Conservation (phyloP, 2,888 invertebrate species). For the Scelioninae gen. 1 region DNA sequence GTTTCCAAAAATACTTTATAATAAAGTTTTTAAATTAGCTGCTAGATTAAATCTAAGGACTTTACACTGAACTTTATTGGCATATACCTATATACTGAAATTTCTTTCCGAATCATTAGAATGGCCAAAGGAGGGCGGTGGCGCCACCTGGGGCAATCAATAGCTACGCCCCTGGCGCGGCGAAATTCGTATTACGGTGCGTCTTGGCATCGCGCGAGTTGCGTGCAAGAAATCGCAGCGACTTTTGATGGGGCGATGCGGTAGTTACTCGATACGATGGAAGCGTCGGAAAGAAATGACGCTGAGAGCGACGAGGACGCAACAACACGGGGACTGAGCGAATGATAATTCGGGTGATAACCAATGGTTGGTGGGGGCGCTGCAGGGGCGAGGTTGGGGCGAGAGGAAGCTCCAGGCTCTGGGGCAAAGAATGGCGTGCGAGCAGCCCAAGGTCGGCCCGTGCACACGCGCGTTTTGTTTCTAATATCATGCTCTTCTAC, state of each 20-base stretch:
- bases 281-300: no score
- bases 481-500: slow-evolving; percentile 72
- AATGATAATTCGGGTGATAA: slow-evolving; percentile 48
- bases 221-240: slow-evolving; percentile 42
- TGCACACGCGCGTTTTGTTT: no score
- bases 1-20: no score
- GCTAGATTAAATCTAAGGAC: no score
- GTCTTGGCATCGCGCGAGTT: no score
- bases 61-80: no score
- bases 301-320: slow-evolving; percentile 39
- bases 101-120: no score
- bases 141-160: slow-evolving; percentile 17
- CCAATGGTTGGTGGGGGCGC: slow-evolving; percentile 21
- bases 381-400: slow-evolving; percentile 35
- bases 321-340: slow-evolving; percentile 72
- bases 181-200: slow-evolving; percentile 25
- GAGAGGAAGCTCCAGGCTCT: slow-evolving; percentile 40
- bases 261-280: slow-evolving; percentile 6
- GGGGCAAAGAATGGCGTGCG: slow-evolving; percentile 57
- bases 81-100: no score
- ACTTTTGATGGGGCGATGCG: slow-evolving; percentile 32
- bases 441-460: no score
- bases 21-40: no score
- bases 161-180: slow-evolving; percentile 30
- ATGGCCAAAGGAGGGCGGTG: no score